Base-by-base conservation (phyloP, 2,113 vertebrate genomes). In the Pyrgilauda ruficollis region DNA sequence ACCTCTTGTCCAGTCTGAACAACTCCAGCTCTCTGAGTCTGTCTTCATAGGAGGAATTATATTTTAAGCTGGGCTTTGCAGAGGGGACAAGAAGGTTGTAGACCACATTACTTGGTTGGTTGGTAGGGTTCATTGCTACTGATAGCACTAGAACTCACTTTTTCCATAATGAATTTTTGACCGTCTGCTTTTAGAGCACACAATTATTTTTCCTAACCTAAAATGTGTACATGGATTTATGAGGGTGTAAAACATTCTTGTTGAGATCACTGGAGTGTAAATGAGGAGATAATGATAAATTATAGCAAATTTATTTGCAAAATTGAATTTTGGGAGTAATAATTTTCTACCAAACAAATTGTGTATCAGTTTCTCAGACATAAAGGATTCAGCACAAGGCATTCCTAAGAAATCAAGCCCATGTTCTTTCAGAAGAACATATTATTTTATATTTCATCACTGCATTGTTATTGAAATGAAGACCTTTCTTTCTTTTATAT, bases 371-470 rank as follows among this genome's bases (percentile, higher is more conserved):
- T 94, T 58, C 75, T 90, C 59, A 92, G 66, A 90, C 43, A 50
- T 31, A 79, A 93, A 37, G 24, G 30, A 87, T 66, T 87, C 41
- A 79, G 31, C 53, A 59, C 31, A 84, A 88, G 17, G 1, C 56
- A 82, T 79, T 94, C 90, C 49, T 62, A 86, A 79, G 69, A 95
- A 67, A 81, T 82, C 52, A 88, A 76, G 7, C 23, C 21, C 39
- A 2, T 58, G 33, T 15, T 82, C 30, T 93, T 39, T 94, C 37
- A 56, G 47, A 62, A 79, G 43, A 58, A 72, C 0, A 31, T 46
- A 56, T 70, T 46, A 37, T 74, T 77, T 52, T 30, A 53, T 59
- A 56, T 88, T 96, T 94, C 27, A 64, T 73, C 78, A 26, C 20
- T 66, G 33, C 8, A 58, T 27, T 84, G 11, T 55, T 56, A 39